These are phyloP conservation scores for Sebastes taczanowskii DNA, from an alignment of 2,797 vertebrate species.

Conservation along the genomic window DNA sequence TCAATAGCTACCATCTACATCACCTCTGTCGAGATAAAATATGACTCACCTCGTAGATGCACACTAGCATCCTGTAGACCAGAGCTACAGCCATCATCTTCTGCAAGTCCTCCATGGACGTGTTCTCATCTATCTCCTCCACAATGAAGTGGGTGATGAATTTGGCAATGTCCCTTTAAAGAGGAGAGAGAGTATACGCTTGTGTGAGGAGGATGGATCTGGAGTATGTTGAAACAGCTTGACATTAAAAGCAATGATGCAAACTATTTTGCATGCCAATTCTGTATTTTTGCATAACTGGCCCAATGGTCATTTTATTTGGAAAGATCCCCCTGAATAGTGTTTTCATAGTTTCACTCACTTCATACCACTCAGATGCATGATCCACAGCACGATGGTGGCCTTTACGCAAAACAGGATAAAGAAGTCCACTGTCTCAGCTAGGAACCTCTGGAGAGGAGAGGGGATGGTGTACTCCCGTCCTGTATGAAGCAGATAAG, in stretches of 20 bases:
- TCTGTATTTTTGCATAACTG: neutral
- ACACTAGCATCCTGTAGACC: conserved; percentile 94
- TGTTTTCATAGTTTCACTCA: conserved; percentile 62
- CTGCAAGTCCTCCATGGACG: conserved; percentile 95
- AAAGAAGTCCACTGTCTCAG: conserved; percentile 96
- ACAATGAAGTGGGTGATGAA: conserved; percentile 96
- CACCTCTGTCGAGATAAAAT: neutral
- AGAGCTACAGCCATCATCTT: conserved; percentile 96
- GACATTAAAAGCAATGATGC: neutral
- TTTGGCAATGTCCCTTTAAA: conserved; percentile 92
- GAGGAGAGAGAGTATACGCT: conserved; percentile 23
- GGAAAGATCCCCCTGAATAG: neutral
- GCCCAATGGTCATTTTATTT: neutral
- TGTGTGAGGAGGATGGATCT: neutral
- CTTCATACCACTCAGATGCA: conserved; percentile 97
- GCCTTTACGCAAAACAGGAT: conserved; percentile 97
- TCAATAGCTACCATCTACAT: neutral
- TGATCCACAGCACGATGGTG: conserved; percentile 92
- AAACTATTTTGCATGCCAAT: neutral
- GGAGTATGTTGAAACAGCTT: neutral
- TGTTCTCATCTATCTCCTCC: conserved; percentile 97
- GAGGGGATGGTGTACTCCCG: conserved; percentile 93
- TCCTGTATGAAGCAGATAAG: conserved; percentile 76
- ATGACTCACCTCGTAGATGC: conserved; percentile 91
- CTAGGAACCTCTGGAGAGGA: conserved; percentile 91